phyloP scores from a whole-genome alignment of 64 coral and sea anemone species.

The Acropora yongei region DNA sequence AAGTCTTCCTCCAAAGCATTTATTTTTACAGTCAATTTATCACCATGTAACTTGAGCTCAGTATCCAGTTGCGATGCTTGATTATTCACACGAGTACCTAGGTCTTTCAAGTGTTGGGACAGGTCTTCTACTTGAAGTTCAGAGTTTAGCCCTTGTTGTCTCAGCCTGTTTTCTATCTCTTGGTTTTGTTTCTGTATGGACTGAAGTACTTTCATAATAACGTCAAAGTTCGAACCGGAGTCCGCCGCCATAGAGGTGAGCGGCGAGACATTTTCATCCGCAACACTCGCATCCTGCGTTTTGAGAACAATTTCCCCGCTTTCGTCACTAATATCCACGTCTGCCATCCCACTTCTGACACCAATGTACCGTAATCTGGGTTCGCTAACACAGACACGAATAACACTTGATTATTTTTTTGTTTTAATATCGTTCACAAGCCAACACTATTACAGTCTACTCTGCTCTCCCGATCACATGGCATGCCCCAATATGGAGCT shows the following conservation, averaged over 20 bases:
- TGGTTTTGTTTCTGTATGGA: not conserved
- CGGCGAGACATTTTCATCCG: not conserved
- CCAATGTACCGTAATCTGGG: not conserved
- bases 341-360: not conserved
- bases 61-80: conserved; percentile 14
- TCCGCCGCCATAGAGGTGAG: not conserved
- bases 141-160: not conserved
- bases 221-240: not conserved
- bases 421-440: too few relatives aligned
- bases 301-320: conserved; percentile 24
- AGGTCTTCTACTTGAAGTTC: not conserved
- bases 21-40: conserved; percentile 8
- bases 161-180: not conserved
- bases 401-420: too few relatives aligned
- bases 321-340: not conserved
- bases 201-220: not conserved
- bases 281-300: not conserved
- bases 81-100: not conserved
- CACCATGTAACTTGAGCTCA: conserved; percentile 16
- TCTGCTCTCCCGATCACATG: too few relatives aligned
- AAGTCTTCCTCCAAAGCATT: conserved; percentile 32
- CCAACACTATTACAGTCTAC: too few relatives aligned
- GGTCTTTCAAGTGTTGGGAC: not conserved
- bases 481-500: too few relatives aligned
- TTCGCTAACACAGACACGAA: too few relatives aligned